These are phyloP conservation scores for Todus mexicanus DNA, from an alignment of 2,797 vertebrate species.

Conservation along the genomic window DNA sequence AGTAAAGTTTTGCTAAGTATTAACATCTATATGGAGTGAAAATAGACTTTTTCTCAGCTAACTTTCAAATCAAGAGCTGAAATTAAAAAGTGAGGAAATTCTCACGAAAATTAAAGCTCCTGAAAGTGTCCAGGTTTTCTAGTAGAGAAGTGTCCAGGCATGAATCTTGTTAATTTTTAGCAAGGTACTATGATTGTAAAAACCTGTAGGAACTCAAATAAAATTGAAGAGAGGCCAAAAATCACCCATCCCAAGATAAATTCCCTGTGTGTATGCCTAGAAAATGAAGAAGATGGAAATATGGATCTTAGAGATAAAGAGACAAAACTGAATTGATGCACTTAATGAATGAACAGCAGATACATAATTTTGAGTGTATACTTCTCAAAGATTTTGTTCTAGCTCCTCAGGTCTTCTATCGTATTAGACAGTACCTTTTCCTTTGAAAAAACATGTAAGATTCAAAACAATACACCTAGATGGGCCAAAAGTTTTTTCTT, in stretches of 20 bases:
- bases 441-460: neutral
- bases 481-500: neutral
- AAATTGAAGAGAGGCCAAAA: neutral
- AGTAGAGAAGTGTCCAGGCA: neutral
- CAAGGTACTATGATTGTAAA: neutral
- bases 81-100: neutral
- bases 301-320: neutral
- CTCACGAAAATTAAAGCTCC: neutral
- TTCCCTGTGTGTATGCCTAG: neutral
- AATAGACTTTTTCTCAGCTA: neutral
- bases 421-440: neutral
- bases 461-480: neutral
- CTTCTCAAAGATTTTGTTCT: neutral
- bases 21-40: neutral
- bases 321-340: neutral
- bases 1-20: neutral
- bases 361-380: neutral
- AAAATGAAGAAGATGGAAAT: neutral
- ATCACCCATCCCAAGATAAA: neutral
- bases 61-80: conserved; percentile 2
- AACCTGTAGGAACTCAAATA: neutral
- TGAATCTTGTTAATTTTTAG: neutral
- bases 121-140: neutral
- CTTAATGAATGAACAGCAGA: neutral
- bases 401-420: neutral